These are phyloP conservation scores for Drosophila hamatofila DNA, from an alignment of 2,888 invertebrate species.

Conservation along the genomic window DNA sequence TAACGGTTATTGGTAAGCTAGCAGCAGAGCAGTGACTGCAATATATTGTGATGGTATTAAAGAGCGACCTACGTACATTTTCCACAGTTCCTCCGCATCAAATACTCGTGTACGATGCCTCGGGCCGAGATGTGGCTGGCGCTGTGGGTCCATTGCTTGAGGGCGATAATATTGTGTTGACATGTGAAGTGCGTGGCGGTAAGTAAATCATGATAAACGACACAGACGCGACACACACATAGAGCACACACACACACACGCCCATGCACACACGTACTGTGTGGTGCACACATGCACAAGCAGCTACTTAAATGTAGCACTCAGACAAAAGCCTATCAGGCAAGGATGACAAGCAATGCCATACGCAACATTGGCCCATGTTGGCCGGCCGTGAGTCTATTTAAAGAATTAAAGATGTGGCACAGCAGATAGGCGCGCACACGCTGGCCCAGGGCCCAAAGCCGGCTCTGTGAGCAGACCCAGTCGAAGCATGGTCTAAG, in stretches of 20 bases:
- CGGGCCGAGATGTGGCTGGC: slow-evolving; percentile 92
- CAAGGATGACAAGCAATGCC: slow-evolving; percentile 60
- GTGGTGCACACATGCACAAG: slow-evolving; percentile 14
- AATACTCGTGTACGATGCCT: slow-evolving; percentile 93
- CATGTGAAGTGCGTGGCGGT: slow-evolving; percentile 96
- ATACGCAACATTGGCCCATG: slow-evolving; percentile 52
- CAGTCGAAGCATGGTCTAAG: slow-evolving; percentile 60
- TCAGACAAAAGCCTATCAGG: slow-evolving; percentile 81
- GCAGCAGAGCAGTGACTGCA: slow-evolving; percentile 41
- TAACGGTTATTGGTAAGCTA: slow-evolving; percentile 95
- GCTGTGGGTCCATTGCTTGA: slow-evolving; percentile 93
- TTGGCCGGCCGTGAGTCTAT: slow-evolving; percentile 64
- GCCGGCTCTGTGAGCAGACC: slow-evolving; percentile 3
- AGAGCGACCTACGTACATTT: not conserved
- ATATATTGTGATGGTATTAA: slow-evolving; percentile 28
- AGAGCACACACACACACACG: slow-evolving; percentile 25
- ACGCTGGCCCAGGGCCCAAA: slow-evolving; percentile 28
- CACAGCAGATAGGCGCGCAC: slow-evolving; percentile 64
- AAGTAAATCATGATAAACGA: slow-evolving; percentile 85
- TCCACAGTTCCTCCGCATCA: slow-evolving; percentile 93
- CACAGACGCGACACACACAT: slow-evolving; percentile 52
- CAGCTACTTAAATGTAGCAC: slow-evolving; percentile 79
- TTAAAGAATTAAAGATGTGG: slow-evolving; percentile 81
- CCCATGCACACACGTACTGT: not conserved
- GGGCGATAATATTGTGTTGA: slow-evolving; percentile 91